These are phyloP conservation scores for Lates calcarifer DNA, from an alignment of 2,113 vertebrate species.

Conservation along the genomic window DNA sequence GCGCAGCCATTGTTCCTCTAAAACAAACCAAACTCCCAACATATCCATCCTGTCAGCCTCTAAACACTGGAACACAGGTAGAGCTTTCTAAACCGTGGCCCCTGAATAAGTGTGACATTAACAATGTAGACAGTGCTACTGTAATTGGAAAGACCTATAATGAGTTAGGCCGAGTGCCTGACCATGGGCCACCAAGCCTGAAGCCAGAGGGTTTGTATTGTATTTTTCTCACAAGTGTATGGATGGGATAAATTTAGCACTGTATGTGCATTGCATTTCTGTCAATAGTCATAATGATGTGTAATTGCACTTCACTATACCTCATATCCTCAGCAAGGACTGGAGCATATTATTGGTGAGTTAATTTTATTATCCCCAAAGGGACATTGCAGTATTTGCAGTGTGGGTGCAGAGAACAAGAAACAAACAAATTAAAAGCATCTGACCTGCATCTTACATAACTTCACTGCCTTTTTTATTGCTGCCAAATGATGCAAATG, in stretches of 20 bases:
- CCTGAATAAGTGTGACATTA: conserved; percentile 44
- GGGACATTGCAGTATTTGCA: neutral
- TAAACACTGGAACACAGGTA: conserved; percentile 37
- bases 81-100: conserved; percentile 37
- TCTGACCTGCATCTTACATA: conserved; percentile 37
- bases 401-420: neutral
- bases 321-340: neutral
- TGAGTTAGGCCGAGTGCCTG: conserved; percentile 51
- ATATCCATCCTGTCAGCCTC: conserved; percentile 36
- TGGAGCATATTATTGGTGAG: neutral
- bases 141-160: conserved; percentile 59
- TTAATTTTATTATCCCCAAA: neutral
- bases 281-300: conserved; percentile 7
- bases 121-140: conserved; percentile 50
- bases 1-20: conserved; percentile 29
- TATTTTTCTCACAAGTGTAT: conserved; percentile 12
- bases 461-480: neutral
- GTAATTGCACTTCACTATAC: neutral
- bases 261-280: neutral
- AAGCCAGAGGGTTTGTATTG: conserved; percentile 29
- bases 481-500: conserved; percentile 4
- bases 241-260: conserved; percentile 8
- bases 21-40: conserved; percentile 41
- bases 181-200: conserved; percentile 27
- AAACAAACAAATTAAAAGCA: neutral